Percentiles rank a stretch among this genome's conserved stretches.
These are phyloP conservation scores for Pygmarrhopalites habei DNA, from an alignment of 1,140 invertebrate species.

Conservation along the genomic window DNA sequence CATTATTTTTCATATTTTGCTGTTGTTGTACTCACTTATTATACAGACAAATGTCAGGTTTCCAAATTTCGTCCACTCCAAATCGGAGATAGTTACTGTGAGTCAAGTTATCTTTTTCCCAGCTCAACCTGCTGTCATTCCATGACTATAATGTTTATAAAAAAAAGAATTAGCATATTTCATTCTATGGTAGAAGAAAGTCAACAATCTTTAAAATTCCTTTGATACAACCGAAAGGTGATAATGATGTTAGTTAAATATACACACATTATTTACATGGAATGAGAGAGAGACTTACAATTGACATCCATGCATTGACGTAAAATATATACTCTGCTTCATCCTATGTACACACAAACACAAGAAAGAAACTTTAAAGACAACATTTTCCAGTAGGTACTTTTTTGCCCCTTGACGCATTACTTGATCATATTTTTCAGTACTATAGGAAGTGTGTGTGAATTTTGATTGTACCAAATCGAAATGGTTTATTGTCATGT, in stretches of 20 bases:
- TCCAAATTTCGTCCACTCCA: slow-evolving; percentile 36
- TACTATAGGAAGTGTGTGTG: neutral
- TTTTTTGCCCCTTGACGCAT: neutral
- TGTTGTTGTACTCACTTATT: slow-evolving; percentile 33
- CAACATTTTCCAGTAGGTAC: neutral
- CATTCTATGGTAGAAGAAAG: neutral
- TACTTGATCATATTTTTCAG: neutral
- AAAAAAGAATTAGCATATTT: neutral
- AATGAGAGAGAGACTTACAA: slow-evolving; percentile 21
- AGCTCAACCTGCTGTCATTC: slow-evolving; percentile 36
- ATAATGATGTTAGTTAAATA: neutral
- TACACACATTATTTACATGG: neutral
- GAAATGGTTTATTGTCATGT: neutral
- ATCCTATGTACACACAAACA: slow-evolving; percentile 26
- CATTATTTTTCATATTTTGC: neutral
- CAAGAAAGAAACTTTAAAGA: neutral
- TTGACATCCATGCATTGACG: slow-evolving; percentile 28
- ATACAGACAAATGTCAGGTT: slow-evolving; percentile 39
- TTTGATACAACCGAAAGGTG: neutral
- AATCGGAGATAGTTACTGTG: slow-evolving; percentile 25
- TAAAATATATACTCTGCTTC: slow-evolving; percentile 30
- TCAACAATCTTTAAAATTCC: neutral
- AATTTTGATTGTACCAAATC: neutral
- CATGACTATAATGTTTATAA: slow-evolving; percentile 38
- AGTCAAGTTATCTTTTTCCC: slow-evolving; percentile 30